phyloP scores from a whole-genome alignment of 2,797 vertebrate species.

The Ara ararauna region DNA sequence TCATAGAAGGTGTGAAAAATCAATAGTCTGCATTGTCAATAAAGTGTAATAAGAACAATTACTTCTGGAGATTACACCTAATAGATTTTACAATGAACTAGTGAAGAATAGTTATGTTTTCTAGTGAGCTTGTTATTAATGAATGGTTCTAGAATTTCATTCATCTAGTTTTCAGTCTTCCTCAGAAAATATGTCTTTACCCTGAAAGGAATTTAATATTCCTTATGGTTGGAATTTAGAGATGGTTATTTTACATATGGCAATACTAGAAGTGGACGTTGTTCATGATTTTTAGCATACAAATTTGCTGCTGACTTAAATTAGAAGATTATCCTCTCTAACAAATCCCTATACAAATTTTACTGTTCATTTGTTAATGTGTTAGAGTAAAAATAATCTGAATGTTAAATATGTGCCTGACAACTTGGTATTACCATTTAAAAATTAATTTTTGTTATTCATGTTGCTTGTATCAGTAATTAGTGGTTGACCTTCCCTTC shows the following conservation, averaged over 20 bases:
- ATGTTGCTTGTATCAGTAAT: background rate
- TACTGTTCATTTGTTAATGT: background rate
- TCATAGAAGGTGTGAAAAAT: constrained; percentile 90
- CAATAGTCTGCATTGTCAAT: constrained; percentile 83
- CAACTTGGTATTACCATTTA: background rate
- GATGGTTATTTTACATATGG: background rate
- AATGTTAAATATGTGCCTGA: background rate
- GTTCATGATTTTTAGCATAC: background rate
- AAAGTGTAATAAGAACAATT: constrained; percentile 82
- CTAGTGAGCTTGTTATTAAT: constrained; percentile 74
- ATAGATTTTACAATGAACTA: constrained; percentile 84
- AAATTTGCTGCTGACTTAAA: background rate
- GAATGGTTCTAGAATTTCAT: constrained; percentile 46
- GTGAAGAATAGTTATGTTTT: constrained; percentile 75
- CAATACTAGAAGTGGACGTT: background rate
- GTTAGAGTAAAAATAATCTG: background rate
- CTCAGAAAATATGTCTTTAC: constrained; percentile 6
- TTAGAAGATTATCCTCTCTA: background rate
- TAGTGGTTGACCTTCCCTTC: constrained; percentile 1
- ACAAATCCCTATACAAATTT: background rate
- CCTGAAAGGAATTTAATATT: background rate
- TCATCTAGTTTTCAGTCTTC: constrained; percentile 36
- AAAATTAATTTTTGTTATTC: background rate
- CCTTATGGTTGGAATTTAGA: constrained; percentile 13
- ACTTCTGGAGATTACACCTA: constrained; percentile 81